Conservation (phyloP, 2,113 vertebrate genomes). For the Pagrus major region DNA sequence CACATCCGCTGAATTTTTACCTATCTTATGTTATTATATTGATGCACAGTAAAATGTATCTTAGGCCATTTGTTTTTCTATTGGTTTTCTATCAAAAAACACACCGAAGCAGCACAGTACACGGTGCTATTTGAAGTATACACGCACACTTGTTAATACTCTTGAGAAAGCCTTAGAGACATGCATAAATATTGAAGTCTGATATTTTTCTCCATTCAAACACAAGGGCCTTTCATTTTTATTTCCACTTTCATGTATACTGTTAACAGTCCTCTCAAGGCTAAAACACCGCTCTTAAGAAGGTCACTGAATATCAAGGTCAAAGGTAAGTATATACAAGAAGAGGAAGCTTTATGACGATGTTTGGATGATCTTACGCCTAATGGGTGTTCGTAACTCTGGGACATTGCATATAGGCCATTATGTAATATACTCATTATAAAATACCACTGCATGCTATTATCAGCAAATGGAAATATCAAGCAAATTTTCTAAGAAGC, state of each 20-base stretch:
- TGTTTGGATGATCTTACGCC: conserved; percentile 24
- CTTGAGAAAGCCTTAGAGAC: background rate
- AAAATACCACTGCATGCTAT: conserved; percentile 21
- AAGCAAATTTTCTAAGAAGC: conserved; percentile 24
- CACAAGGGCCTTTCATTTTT: background rate
- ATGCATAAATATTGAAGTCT: background rate
- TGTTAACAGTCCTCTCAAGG: conserved; percentile 11
- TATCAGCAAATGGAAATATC: conserved; percentile 37
- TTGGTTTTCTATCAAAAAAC: conserved; percentile 41
- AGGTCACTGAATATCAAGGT: conserved; percentile 36
- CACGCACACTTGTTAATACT: conserved; percentile 17
- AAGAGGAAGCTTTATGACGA: background rate
- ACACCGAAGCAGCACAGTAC: background rate
- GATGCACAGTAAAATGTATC: conserved; percentile 29
- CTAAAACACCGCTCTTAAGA: conserved; percentile 10
- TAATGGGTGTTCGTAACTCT: conserved; percentile 20
- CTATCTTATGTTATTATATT: conserved; percentile 28
- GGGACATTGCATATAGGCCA: conserved; percentile 8
- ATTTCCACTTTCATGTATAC: conserved; percentile 1
- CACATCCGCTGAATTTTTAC: background rate
- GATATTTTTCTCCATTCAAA: conserved; percentile 4
- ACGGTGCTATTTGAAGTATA: conserved; percentile 16
- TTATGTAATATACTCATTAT: conserved; percentile 13
- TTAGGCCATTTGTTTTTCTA: conserved; percentile 35
- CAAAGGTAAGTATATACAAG: conserved; percentile 3